These are phyloP conservation scores for Lasioglossum oenotherae DNA, from an alignment of 2,888 invertebrate species.

Conservation along the genomic window DNA sequence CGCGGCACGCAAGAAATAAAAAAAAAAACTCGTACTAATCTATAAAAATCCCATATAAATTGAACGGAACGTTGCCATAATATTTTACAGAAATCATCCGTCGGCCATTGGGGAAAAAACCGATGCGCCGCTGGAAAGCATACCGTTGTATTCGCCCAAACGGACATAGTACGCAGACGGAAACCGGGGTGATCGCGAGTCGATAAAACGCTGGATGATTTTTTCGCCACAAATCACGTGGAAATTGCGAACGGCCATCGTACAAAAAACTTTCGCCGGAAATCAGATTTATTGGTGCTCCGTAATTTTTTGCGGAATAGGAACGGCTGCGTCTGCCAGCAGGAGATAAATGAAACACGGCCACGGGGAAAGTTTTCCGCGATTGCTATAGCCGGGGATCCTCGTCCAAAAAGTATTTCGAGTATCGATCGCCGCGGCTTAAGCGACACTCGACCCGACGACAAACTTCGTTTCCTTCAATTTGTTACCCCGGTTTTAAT, in stretches of 20 bases:
- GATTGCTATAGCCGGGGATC: conserved; percentile 23
- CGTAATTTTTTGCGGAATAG: conserved; percentile 67
- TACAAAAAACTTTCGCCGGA: conserved; percentile 59
- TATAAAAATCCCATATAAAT: not conserved
- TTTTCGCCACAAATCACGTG: conserved; percentile 66
- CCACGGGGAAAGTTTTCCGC: conserved; percentile 52
- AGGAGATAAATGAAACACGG: conserved; percentile 67
- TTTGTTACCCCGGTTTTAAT: conserved; percentile 26
- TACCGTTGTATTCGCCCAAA: not conserved
- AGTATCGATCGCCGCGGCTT: conserved; percentile 26
- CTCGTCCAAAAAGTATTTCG: conserved; percentile 48
- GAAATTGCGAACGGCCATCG: conserved; percentile 59
- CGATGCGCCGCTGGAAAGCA: not conserved
- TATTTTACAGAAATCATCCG: not conserved
- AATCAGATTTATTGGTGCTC: conserved; percentile 69
- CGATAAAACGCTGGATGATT: conserved; percentile 40
- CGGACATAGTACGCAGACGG: not conserved
- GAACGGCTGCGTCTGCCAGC: conserved; percentile 70
- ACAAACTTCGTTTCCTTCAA: conserved; percentile 10
- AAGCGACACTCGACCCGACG: conserved; percentile 7
- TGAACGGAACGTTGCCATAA: not conserved
- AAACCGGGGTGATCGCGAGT: not conserved
- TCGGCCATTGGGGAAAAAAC: not conserved
- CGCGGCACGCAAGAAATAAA: not conserved
- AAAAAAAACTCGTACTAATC: not conserved